These are phyloP conservation scores for Parotocinclus haroldoi DNA, from an alignment of 2,797 vertebrate species.

Conservation along the genomic window DNA sequence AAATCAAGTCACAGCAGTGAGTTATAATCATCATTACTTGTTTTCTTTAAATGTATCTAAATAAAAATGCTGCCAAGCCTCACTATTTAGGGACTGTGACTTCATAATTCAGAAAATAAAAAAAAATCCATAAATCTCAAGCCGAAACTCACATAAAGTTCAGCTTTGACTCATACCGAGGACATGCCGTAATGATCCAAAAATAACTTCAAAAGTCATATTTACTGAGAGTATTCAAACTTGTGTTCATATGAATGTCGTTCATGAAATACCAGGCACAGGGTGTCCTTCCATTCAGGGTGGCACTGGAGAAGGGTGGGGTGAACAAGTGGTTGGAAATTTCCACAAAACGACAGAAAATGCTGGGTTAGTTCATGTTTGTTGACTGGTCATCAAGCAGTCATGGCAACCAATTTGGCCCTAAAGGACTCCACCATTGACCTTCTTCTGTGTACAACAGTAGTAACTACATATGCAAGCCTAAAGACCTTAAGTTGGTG, in stretches of 20 bases:
- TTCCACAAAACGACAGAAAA: constrained; percentile 52
- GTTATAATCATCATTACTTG: too few relatives aligned
- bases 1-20: too few relatives aligned
- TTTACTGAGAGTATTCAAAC: not conserved
- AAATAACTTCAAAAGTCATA: not conserved
- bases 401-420: constrained; percentile 57
- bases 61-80: too few relatives aligned
- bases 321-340: constrained; percentile 51
- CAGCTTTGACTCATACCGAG: too few relatives aligned
- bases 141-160: too few relatives aligned
- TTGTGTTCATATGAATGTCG: constrained; percentile 20
- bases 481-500: too few relatives aligned
- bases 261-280: constrained; percentile 24
- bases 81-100: too few relatives aligned
- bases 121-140: too few relatives aligned
- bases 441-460: constrained; percentile 36
- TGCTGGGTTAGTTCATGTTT: constrained; percentile 50
- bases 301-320: constrained; percentile 42
- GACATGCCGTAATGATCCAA: too few relatives aligned
- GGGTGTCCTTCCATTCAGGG: constrained; percentile 30
- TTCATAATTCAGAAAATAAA: too few relatives aligned
- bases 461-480: not conserved
- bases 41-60: too few relatives aligned
- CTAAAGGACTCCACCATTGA: constrained; percentile 27
- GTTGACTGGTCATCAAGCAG: constrained; percentile 51